Conservation (phyloP, 2,888 invertebrate species). For the Spilosoma lubricipeda region DNA sequence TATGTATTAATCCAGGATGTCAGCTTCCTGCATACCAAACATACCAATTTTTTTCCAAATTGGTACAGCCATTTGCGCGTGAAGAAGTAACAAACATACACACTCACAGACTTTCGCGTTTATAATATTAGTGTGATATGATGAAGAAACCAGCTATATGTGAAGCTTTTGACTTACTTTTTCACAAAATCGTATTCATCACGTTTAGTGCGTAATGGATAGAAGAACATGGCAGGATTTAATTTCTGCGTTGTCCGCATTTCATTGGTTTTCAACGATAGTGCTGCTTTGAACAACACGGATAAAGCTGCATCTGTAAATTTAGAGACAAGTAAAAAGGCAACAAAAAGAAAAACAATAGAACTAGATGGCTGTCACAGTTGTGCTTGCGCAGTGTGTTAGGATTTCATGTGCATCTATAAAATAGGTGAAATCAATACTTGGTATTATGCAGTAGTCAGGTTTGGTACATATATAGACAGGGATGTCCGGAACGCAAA, state of each 20-base stretch:
- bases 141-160: too few relatives aligned
- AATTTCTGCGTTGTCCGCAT: not conserved
- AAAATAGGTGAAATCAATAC: not conserved
- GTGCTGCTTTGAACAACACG: not conserved
- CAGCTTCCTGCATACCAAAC: too few relatives aligned
- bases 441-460: not conserved
- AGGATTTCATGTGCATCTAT: not conserved
- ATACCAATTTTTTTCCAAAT: too few relatives aligned
- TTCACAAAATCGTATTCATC: not conserved
- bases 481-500: too few relatives aligned
- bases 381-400: not conserved
- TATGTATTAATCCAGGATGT: too few relatives aligned
- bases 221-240: not conserved
- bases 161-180: slow-evolving; percentile 8
- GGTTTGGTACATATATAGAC: not conserved
- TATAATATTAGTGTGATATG: too few relatives aligned
- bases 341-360: not conserved
- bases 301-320: slow-evolving; percentile 3
- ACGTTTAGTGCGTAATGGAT: not conserved
- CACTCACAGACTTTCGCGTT: too few relatives aligned
- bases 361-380: not conserved
- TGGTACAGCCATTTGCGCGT: too few relatives aligned
- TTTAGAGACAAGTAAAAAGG: not conserved
- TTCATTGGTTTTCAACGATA: not conserved
- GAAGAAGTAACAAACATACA: too few relatives aligned